A percentile compares a stretch with the other conserved stretches of the same genome.
Evolutionary conservation across 1,140 invertebrate genomes (phyloP).

Genomic region (Anthonomus grandis): DNA sequence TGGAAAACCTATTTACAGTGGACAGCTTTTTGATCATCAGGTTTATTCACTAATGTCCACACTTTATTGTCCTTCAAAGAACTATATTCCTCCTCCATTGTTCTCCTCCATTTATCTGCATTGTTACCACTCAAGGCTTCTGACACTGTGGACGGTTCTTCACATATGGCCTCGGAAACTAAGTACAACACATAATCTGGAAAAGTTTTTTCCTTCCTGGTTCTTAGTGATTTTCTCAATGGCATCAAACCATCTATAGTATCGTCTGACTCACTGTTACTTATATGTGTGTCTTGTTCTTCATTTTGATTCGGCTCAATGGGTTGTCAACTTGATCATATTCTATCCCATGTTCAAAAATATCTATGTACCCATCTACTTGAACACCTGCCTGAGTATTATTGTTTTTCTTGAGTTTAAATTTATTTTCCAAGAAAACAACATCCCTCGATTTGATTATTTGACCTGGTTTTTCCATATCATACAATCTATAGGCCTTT

Average conservation of each 20-base stretch:
- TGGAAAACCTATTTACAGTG: slow-evolving; percentile 50
- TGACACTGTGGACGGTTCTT: slow-evolving; percentile 16
- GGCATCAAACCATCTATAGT: no score
- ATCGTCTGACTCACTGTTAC: no score
- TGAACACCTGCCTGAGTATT: no score
- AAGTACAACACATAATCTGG: slow-evolving; percentile 5
- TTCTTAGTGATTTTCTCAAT: neutral
- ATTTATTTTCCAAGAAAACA: no score
- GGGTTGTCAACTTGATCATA: no score
- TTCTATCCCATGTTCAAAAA: no score
- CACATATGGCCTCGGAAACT: slow-evolving; percentile 12
- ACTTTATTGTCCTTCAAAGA: slow-evolving; percentile 44
- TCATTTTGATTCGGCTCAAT: slow-evolving; percentile 1
- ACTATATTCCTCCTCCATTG: slow-evolving; percentile 37
- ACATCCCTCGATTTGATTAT: no score
- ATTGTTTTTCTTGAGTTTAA: no score
- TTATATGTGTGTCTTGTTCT: neutral
- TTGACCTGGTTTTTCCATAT: neutral
- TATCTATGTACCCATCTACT: no score
- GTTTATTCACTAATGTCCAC: slow-evolving; percentile 41
- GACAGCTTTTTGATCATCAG: slow-evolving; percentile 35
- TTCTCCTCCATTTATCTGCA: no score
- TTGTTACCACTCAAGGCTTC: slow-evolving; percentile 20
- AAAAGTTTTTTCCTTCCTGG: neutral
- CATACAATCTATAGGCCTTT: slow-evolving; percentile 47